Conservation (phyloP, 1,140 invertebrate genomes). For the Rhizoglyphus robini region DNA sequence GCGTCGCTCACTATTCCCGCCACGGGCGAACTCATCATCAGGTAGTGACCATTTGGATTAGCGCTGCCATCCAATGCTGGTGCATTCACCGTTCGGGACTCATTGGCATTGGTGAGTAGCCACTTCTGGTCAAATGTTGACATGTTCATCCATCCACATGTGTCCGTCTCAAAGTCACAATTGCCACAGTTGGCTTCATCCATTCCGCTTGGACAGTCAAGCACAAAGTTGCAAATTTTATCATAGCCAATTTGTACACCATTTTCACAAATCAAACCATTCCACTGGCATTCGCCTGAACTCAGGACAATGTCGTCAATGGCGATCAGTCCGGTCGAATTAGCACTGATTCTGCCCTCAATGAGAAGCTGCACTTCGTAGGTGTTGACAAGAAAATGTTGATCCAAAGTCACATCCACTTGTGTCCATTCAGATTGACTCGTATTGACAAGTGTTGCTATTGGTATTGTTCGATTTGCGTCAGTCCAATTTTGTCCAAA, state of each 20-base stretch:
- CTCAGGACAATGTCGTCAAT: conserved; percentile 1
- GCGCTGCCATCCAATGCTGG: not conserved
- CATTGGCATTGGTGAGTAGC: not conserved
- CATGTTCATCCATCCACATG: not conserved
- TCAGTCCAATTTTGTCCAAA: not conserved
- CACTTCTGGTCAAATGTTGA: not conserved
- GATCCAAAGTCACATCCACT: not conserved
- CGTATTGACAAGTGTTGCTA: not conserved
- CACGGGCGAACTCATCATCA: conserved; percentile 15
- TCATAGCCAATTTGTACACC: not conserved
- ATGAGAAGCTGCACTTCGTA: not conserved
- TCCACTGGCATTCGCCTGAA: not conserved
- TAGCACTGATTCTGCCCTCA: not conserved
- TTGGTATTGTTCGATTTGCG: not conserved
- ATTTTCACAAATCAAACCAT: conserved; percentile 11
- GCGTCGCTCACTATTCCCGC: conserved; percentile 5
- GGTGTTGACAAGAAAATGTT: not conserved
- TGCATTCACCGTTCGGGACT: not conserved
- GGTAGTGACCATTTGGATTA: not conserved
- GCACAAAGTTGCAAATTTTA: not conserved
- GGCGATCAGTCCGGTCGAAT: not conserved
- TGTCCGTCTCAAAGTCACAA: not conserved
- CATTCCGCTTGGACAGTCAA: not conserved
- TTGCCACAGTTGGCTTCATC: conserved; percentile 1
- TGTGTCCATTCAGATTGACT: not conserved